These are phyloP conservation scores for Nothobranchius kuhntae DNA, from an alignment of 2,113 vertebrate genomes.

Conservation along the genomic window DNA sequence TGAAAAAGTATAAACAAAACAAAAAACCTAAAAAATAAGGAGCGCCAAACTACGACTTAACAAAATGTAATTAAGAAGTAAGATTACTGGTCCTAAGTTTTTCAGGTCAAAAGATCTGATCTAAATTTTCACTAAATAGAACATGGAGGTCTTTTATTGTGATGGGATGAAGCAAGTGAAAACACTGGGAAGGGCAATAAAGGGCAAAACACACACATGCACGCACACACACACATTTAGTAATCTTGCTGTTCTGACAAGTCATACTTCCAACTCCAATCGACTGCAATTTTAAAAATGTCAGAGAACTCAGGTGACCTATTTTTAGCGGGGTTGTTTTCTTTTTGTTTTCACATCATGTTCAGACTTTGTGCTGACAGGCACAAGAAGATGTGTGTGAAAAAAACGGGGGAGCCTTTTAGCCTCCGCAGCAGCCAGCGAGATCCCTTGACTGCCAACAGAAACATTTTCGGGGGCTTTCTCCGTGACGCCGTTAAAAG, in stretches of 20 bases:
- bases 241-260: constrained; percentile 27
- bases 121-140: too few relatives aligned
- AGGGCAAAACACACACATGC: too few relatives aligned
- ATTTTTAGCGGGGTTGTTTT: neutral
- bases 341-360: neutral
- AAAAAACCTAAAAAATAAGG: too few relatives aligned
- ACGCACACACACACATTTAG: neutral
- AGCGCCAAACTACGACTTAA: too few relatives aligned
- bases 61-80: too few relatives aligned
- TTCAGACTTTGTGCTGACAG: constrained; percentile 38
- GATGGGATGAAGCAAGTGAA: too few relatives aligned
- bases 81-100: too few relatives aligned
- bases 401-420: constrained; percentile 4
- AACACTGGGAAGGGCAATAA: too few relatives aligned
- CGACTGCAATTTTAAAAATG: constrained; percentile 2
- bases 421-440: neutral
- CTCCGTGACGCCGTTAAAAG: constrained; percentile 8
- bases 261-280: constrained; percentile 2
- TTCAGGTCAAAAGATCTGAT: too few relatives aligned
- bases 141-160: too few relatives aligned
- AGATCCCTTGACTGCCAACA: constrained; percentile 55
- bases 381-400: constrained; percentile 18
- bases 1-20: too few relatives aligned
- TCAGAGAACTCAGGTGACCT: neutral
- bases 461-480: constrained; percentile 44